Evolutionary conservation across 2,113 vertebrate genomes (phyloP).

Genomic region (Oxygymnocypris stewartii): DNA sequence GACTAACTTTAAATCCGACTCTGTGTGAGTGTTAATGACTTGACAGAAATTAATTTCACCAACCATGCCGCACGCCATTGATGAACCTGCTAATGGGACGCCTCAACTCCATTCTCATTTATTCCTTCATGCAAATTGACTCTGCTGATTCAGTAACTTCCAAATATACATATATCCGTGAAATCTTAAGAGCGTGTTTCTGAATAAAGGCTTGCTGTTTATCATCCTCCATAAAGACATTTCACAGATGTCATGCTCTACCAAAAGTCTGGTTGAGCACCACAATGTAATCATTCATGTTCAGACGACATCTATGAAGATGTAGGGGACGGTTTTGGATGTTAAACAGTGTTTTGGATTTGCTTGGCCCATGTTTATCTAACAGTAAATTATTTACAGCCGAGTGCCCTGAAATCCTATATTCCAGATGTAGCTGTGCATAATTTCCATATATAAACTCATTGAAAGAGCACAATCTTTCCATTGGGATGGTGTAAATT

Average conservation of each 20-base stretch:
- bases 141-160: slow-evolving; percentile 31
- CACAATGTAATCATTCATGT: slow-evolving; percentile 16
- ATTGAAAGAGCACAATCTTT: slow-evolving; percentile 51
- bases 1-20: slow-evolving; percentile 34
- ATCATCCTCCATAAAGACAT: slow-evolving; percentile 24
- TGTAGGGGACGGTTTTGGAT: slow-evolving; percentile 6
- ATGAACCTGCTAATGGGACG: slow-evolving; percentile 45
- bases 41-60: slow-evolving; percentile 28
- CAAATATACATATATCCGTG: slow-evolving; percentile 22
- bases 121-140: slow-evolving; percentile 35
- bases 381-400: slow-evolving; percentile 45
- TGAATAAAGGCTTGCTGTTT: slow-evolving; percentile 23
- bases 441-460: slow-evolving; percentile 42
- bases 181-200: not conserved
- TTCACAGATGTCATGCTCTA: slow-evolving; percentile 25
- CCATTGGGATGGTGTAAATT: slow-evolving; percentile 49
- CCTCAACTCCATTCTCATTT: slow-evolving; percentile 33
- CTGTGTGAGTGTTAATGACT: slow-evolving; percentile 15
- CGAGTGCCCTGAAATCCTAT: slow-evolving; percentile 38
- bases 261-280: not conserved
- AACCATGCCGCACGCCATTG: not conserved
- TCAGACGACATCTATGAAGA: slow-evolving; percentile 22
- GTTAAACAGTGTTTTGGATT: slow-evolving; percentile 35
- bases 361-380: slow-evolving; percentile 41
- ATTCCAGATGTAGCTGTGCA: slow-evolving; percentile 41